These are phyloP conservation scores for Acanthopagrus latus DNA, from an alignment of 2,797 vertebrate genomes.

Conservation along the genomic window DNA sequence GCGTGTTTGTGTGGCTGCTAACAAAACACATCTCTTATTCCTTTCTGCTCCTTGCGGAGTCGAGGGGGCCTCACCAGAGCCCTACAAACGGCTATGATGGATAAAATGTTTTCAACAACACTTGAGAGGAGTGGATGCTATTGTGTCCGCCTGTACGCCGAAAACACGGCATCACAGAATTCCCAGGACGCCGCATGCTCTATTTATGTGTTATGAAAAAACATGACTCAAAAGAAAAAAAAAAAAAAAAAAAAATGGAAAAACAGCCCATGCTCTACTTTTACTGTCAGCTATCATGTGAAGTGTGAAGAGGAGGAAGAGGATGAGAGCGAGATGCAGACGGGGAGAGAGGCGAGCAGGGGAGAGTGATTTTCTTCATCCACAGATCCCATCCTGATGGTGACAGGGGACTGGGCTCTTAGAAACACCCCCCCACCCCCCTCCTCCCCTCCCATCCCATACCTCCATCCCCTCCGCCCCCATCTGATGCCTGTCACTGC, in stretches of 20 bases:
- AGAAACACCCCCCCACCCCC: slow-evolving; percentile 36
- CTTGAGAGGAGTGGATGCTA: slow-evolving; percentile 81
- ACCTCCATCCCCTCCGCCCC: slow-evolving; percentile 51
- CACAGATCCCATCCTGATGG: slow-evolving; percentile 79
- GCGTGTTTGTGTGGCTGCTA: slow-evolving; percentile 45
- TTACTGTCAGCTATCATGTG: slow-evolving; percentile 82
- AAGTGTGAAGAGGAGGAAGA: slow-evolving; percentile 78
- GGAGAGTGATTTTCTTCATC: slow-evolving; percentile 81
- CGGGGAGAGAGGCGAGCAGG: slow-evolving; percentile 57
- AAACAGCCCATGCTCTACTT: slow-evolving; percentile 82
- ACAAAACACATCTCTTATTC: slow-evolving; percentile 77
- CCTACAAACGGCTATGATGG: slow-evolving; percentile 78
- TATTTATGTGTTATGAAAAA: slow-evolving; percentile 86
- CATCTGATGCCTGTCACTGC: slow-evolving; percentile 82
- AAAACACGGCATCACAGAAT: slow-evolving; percentile 81
- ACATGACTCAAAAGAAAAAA: slow-evolving; percentile 84
- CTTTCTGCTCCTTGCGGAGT: slow-evolving; percentile 72
- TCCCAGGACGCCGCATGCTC: slow-evolving; percentile 80
- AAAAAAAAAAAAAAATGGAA: slow-evolving; percentile 28
- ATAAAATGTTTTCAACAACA: slow-evolving; percentile 84
- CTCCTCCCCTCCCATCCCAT: slow-evolving; percentile 6
- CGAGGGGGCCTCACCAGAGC: slow-evolving; percentile 75
- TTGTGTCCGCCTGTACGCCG: slow-evolving; percentile 76
- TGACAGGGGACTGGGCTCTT: slow-evolving; percentile 80
- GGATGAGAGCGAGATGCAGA: slow-evolving; percentile 72